Evolutionary conservation across 2,888 invertebrate genomes (phyloP), one percentile per base, ranked within the genome.

Genomic region (Metellina segmentata): DNA sequence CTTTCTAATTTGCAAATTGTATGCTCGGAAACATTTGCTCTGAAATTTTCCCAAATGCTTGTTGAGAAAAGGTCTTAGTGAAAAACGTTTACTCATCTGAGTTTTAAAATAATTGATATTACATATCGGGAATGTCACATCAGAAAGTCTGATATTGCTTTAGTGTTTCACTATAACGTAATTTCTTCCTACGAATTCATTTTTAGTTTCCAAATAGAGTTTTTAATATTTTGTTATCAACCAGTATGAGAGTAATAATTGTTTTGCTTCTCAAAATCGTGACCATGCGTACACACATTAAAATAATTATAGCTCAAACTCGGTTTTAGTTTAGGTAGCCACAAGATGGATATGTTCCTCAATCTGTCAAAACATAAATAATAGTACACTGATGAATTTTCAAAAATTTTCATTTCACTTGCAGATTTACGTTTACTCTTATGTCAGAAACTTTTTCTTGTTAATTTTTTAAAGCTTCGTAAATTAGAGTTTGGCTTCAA

Each of bases 401-500:
- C 34, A 72, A 75, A 85, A 85, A 71, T 20, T 48, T 61, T 75
- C 85, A 48, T 85, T 85, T 61, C 61, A 20, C 7, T 85, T 34
- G 75, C 52, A 85, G 85, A 61, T 85, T 34, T 83, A 19, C 52
- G 51, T 74, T 82, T 72, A 71, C 71, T 72, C 71, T 81, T 72
- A 82, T 72, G 51, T 74, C 69, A 79, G 61, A 61, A 49, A 72
- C 34, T 51, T 7, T 49, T 81, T 71, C 51, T 49, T 13, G 82
- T 82, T 75, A 19, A 82, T 34, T n/a, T 48, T 34, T 49, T 83
- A 72, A 74, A 61, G 75, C 74, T 49, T 79, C 7, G 19, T 19
- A 72, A 89, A 82, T 89, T 90, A 90, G 78, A 85, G 85, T 83
- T 78, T 83, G 49, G 77, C 61, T 91, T 83, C 49, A 81, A 89